A percentile compares a stretch with the other conserved stretches of the same genome.
phyloP scores from a whole-genome alignment of 1,140 invertebrate species.

The Magallana angulata region DNA sequence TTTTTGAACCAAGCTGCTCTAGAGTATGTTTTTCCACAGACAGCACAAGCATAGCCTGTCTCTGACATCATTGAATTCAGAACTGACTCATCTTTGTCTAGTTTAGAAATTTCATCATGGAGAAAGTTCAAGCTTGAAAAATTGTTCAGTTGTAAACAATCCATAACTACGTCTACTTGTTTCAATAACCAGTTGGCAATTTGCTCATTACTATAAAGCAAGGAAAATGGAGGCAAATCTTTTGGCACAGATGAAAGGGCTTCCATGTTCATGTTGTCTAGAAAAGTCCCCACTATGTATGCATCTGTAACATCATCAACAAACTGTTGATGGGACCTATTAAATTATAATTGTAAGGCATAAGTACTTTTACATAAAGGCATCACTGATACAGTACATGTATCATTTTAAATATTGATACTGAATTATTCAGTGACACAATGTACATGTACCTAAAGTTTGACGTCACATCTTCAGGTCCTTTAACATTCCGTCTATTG shows the following conservation, averaged over 20 bases:
- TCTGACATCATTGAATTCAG: not conserved
- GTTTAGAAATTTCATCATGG: too few species aligned
- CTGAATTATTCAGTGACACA: too few species aligned
- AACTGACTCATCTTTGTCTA: not conserved
- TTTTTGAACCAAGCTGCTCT: slow-evolving; percentile 43
- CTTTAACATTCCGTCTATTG: slow-evolving; percentile 48
- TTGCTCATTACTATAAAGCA: too few species aligned
- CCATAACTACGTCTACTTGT: too few species aligned
- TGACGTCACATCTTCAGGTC: slow-evolving; percentile 43
- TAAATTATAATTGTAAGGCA: not conserved
- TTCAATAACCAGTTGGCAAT: too few species aligned
- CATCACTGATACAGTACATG: not conserved
- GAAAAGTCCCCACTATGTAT: slow-evolving; percentile 32
- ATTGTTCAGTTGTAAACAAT: too few species aligned
- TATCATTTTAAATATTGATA: not conserved
- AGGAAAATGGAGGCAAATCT: too few species aligned
- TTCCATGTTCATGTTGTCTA: slow-evolving; percentile 6
- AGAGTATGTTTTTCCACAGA: slow-evolving; percentile 44
- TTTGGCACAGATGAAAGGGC: not conserved
- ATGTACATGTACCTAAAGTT: slow-evolving; percentile 41
- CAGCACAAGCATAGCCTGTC: slow-evolving; percentile 25
- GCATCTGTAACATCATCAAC: slow-evolving; percentile 15
- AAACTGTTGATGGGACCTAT: slow-evolving; percentile 7
- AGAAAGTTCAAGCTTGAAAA: too few species aligned
- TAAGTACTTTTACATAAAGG: not conserved